Evolutionary conservation across 2,797 vertebrate genomes (phyloP).

Genomic region (Myripristis murdjan): DNA sequence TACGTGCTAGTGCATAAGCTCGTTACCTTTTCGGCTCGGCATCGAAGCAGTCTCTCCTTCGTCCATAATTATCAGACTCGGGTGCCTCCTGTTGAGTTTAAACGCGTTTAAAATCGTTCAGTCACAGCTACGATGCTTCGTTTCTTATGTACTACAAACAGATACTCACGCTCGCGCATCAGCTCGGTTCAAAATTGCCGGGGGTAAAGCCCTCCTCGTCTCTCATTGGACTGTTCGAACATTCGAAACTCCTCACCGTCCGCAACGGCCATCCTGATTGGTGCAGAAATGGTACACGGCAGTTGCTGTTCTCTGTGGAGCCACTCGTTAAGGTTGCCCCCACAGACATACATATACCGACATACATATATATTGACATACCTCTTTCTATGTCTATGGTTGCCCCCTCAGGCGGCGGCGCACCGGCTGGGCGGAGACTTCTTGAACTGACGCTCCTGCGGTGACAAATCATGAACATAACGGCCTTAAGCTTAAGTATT

Average conservation of each 20-base stretch:
- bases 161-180: neutral
- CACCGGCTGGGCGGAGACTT: neutral
- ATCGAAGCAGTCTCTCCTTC: constrained; percentile 36
- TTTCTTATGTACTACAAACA: too few species aligned
- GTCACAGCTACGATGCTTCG: neutral
- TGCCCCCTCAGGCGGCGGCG: too few species aligned
- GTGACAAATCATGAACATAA: too few species aligned
- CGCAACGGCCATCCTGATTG: constrained; percentile 33
- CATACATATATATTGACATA: too few species aligned
- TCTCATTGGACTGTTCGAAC: constrained; percentile 73
- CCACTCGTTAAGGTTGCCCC: too few species aligned
- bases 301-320: neutral
- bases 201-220: neutral
- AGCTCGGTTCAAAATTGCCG: constrained; percentile 64
- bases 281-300: constrained; percentile 36
- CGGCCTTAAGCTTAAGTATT: too few species aligned
- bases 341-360: too few species aligned
- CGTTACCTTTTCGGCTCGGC: constrained; percentile 70
- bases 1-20: neutral
- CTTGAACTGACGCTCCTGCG: neutral
- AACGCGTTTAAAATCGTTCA: too few species aligned
- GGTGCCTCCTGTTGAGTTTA: neutral
- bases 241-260: neutral
- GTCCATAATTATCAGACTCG: constrained; percentile 40
- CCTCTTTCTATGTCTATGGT: too few species aligned